Percentiles rank a stretch among this genome's conserved stretches.
Evolutionary conservation across 2,113 vertebrate genomes (phyloP).

Genomic region (Columba livia): DNA sequence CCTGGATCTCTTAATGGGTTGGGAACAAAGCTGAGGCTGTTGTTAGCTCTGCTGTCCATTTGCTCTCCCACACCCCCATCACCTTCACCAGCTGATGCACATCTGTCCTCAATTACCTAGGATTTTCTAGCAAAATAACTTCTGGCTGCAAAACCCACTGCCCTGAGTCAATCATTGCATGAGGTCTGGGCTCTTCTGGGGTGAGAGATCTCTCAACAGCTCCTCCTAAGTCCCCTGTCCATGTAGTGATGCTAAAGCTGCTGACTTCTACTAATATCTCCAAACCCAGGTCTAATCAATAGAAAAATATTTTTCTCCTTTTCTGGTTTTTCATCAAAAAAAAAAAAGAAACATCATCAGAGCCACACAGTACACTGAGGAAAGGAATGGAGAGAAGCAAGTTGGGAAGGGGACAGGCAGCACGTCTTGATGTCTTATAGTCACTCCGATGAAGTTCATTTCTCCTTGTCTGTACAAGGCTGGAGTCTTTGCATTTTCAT

Average conservation of each 20-base stretch:
- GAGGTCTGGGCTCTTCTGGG: not conserved
- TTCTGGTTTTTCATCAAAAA: not conserved
- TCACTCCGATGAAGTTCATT: constrained; percentile 41
- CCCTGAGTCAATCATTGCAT: fast-evolving
- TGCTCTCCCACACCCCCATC: fast-evolving
- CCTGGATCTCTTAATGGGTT: no score
- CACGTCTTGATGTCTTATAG: not conserved
- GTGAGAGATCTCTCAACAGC: not conserved
- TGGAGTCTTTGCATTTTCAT: constrained; percentile 64
- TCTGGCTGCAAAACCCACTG: not conserved
- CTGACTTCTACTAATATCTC: not conserved
- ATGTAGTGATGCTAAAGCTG: not conserved
- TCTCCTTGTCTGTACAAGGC: constrained; percentile 43
- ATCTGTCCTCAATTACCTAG: not conserved
- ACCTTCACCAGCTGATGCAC: not conserved
- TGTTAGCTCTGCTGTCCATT: not conserved
- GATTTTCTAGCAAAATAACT: not conserved
- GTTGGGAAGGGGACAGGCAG: not conserved
- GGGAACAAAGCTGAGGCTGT: not conserved
- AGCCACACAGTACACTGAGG: not conserved
- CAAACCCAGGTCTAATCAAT: not conserved
- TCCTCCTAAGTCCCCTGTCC: not conserved
- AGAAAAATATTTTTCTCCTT: not conserved
- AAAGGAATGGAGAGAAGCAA: fast-evolving
- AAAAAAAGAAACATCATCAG: not conserved